These are phyloP conservation scores for Lepidurus couesii DNA, from an alignment of 1,140 invertebrate genomes.

Conservation along the genomic window DNA sequence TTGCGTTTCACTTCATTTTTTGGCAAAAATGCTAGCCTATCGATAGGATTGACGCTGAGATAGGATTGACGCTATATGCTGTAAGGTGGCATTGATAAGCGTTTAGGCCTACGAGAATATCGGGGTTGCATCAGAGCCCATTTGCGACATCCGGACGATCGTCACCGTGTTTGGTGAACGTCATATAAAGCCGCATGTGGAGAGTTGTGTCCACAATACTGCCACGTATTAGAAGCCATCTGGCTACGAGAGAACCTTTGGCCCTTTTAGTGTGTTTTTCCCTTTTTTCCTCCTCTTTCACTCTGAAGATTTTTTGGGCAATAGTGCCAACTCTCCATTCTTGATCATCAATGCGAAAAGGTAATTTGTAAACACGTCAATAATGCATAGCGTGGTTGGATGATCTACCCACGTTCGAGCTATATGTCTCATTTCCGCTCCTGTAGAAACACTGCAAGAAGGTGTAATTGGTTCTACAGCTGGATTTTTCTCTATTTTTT, in stretches of 20 bases:
- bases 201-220: constrained; percentile 12
- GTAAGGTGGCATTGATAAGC: not conserved
- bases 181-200: constrained; percentile 21
- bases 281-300: not conserved
- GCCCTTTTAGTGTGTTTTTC: not conserved
- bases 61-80: too few species aligned
- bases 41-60: too few species aligned
- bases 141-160: not conserved
- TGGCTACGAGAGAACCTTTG: not conserved
- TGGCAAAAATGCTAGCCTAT: too few species aligned
- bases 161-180: constrained; percentile 16
- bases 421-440: not conserved
- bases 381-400: not conserved
- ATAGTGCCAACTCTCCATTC: not conserved
- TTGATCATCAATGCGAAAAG: not conserved
- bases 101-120: constrained; percentile 2
- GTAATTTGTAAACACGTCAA: constrained; percentile 18
- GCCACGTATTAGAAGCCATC: constrained; percentile 12
- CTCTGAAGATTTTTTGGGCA: not conserved
- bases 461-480: not conserved
- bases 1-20: not conserved
- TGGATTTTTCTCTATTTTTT: not conserved
- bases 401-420: not conserved
- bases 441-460: not conserved
- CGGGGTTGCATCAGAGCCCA: not conserved